Evolutionary conservation across 2,888 invertebrate genomes (phyloP), one percentile per base, ranked within the genome.

Genomic region (Marasmarcha lunaedactyla): DNA sequence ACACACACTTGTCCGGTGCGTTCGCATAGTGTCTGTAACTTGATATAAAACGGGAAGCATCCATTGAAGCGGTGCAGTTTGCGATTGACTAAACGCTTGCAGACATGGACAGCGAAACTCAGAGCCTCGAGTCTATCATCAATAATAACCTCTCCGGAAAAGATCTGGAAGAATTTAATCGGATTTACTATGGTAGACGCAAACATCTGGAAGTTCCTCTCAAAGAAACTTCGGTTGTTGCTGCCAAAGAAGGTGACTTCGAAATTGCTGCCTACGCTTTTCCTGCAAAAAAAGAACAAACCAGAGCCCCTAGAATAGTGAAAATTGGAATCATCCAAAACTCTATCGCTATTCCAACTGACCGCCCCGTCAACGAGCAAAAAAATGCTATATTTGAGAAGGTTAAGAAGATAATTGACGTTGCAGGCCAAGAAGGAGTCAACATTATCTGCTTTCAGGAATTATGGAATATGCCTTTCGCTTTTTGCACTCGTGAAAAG

Each of bases 401-500:
- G 62, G 90, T 97, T 1, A 85, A 86, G 52, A 85, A 86, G 46
- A 92, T 96, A n/a, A 89, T 95, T 20, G 87, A 90, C 44, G 88
- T 91, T 1, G 98, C 98, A 0, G 92, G 91, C 0, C 73, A 83
- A 37, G 90, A 90, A 48, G 90, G 90, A 1, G 97, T 95, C 36
- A 98, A 99, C 67, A 86, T 99, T 35, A 71, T 98, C 36, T 97
- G 98, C 61, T 89, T 98, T 57, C 98, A 99, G 76, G 99, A 99
- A 73, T 91, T 97, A 7, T 99, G 98, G 98, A 91, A 92, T 41
- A 98, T 98, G 98, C 98, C 99, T 0, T 99, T 98, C 78, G 97
- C 94, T 0, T 98, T 99, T 74, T 98, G 98, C 69, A 99, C 99
- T 0, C 86, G 98, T 33, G 97, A 97, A 77, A 97, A 96, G 64